phyloP scores from a whole-genome alignment of 2,888 invertebrate species.

The Adelphocoris suturalis region DNA sequence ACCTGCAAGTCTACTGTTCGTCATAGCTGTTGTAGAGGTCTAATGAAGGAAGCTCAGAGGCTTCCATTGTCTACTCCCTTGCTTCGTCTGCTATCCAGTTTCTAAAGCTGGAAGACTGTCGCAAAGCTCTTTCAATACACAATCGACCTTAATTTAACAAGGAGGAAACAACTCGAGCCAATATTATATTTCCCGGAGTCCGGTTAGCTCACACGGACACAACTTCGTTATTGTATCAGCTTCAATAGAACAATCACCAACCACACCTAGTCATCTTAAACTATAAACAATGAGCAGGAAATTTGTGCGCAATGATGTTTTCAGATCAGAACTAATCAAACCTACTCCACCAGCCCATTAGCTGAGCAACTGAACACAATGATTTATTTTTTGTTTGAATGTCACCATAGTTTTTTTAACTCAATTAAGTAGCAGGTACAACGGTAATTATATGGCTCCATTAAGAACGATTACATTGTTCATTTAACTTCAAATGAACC shows the following conservation, averaged over 20 bases:
- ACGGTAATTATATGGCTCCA: too few species aligned
- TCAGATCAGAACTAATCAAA: too few species aligned
- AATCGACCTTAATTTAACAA: conserved; percentile 30
- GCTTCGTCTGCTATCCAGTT: conserved; percentile 17
- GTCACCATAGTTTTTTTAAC: too few species aligned
- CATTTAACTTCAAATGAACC: too few species aligned
- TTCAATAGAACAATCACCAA: neutral
- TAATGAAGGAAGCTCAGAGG: conserved; percentile 34
- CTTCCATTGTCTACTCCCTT: neutral
- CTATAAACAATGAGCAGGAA: too few species aligned
- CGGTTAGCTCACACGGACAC: neutral
- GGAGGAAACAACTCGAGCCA: neutral
- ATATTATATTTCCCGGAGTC: neutral
- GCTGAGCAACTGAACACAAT: too few species aligned
- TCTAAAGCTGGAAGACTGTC: conserved; percentile 5
- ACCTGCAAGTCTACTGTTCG: conserved; percentile 36
- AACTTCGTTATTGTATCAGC: neutral
- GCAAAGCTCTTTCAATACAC: conserved; percentile 36
- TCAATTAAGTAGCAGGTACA: too few species aligned
- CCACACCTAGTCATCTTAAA: too few species aligned
- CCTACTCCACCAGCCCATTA: too few species aligned
- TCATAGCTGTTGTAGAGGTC: conserved; percentile 29
- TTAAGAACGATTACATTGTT: too few species aligned
- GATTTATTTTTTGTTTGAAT: too few species aligned
- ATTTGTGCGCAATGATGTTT: too few species aligned